phyloP scores from a whole-genome alignment of 2,888 invertebrate genomes.

The Leptopilina myrica region DNA sequence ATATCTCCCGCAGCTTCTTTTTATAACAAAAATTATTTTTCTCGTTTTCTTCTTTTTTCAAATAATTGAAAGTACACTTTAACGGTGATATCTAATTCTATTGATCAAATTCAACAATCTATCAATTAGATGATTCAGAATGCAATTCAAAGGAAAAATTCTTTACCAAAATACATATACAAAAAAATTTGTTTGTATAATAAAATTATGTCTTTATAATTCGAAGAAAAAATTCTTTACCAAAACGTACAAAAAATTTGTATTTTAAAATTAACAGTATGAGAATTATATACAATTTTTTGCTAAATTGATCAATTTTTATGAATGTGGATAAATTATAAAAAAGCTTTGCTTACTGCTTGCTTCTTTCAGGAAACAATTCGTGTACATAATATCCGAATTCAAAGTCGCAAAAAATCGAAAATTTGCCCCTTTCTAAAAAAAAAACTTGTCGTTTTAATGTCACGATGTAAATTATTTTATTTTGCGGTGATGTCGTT shows the following conservation, averaged over 20 bases:
- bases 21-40: background rate
- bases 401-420: background rate
- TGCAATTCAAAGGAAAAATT: too few species aligned
- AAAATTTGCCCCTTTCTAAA: background rate
- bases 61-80: background rate
- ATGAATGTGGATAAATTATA: background rate
- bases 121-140: too few species aligned
- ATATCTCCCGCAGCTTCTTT: background rate
- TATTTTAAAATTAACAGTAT: too few species aligned
- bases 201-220: too few species aligned
- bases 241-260: too few species aligned
- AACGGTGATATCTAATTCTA: background rate
- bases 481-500: background rate
- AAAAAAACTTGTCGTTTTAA: background rate
- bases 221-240: too few species aligned
- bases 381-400: background rate
- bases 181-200: too few species aligned
- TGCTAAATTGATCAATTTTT: background rate
- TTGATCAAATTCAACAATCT: too few species aligned
- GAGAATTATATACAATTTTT: too few species aligned
- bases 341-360: background rate
- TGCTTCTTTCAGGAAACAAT: slow-evolving; percentile 11
- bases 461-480: background rate
- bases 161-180: too few species aligned
- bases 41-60: background rate